A percentile compares a stretch with the other conserved stretches of the same genome.
phyloP scores from a whole-genome alignment of 2,113 vertebrate genomes.

The Sinocyclocheilus maitianheensis region DNA sequence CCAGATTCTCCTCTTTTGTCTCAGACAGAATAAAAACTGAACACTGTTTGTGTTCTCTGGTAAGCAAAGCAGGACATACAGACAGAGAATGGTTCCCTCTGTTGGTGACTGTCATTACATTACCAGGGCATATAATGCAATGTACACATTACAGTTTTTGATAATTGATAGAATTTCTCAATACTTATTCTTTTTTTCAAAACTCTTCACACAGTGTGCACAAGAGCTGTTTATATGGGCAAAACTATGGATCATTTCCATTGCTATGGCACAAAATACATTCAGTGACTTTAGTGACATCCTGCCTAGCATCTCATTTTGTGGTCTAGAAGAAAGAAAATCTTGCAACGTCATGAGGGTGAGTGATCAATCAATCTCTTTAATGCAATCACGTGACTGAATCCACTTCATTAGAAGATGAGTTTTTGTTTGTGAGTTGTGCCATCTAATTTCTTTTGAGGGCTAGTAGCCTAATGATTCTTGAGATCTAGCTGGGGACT shows the following conservation, averaged over 20 bases:
- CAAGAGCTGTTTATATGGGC: neutral
- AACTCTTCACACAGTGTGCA: neutral
- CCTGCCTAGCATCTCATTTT: neutral
- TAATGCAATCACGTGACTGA: slow-evolving; percentile 50
- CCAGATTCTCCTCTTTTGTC: neutral
- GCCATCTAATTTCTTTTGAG: slow-evolving; percentile 45
- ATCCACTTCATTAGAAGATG: slow-evolving; percentile 55
- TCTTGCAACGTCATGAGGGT: neutral
- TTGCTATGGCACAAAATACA: neutral
- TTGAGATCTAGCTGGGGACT: slow-evolving; percentile 33
- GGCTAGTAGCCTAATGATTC: slow-evolving; percentile 35
- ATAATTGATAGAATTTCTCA: neutral
- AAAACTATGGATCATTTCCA: neutral
- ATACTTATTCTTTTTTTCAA: neutral
- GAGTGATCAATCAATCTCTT: neutral
- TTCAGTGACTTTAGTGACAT: neutral
- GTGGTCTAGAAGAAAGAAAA: neutral
- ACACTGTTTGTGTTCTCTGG: neutral
- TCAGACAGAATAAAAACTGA: neutral
- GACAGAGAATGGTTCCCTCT: slow-evolving; percentile 20
- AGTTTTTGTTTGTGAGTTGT: slow-evolving; percentile 53
- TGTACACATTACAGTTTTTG: neutral
- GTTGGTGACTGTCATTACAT: neutral
- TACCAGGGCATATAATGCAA: neutral
- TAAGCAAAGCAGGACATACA: neutral